These are phyloP conservation scores for Nephrocerus scutellatus DNA, from an alignment of 2,888 invertebrate species.

Conservation along the genomic window DNA sequence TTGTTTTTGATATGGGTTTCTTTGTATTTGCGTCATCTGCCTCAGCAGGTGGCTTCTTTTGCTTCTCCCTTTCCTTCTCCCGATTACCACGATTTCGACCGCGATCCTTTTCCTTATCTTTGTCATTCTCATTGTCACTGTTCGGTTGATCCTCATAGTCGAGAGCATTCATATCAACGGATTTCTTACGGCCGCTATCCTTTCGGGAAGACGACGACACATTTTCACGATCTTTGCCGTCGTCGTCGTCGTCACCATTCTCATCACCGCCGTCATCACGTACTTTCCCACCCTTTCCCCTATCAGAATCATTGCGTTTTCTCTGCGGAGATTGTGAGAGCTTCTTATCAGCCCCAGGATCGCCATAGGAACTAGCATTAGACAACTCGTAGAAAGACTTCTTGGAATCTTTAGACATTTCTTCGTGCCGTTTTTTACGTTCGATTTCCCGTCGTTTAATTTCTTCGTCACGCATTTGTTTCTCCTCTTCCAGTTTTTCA, in stretches of 20 bases:
- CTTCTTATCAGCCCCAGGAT: constrained; percentile 37
- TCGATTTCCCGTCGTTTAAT: constrained; percentile 52
- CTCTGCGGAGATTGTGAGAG: too few species aligned
- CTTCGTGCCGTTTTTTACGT: constrained; percentile 52
- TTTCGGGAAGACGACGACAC: too few species aligned
- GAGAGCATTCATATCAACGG: constrained; percentile 64
- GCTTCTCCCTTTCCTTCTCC: constrained; percentile 4
- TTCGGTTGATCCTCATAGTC: constrained; percentile 62
- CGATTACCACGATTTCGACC: constrained; percentile 1
- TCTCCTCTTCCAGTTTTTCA: constrained; percentile 66
- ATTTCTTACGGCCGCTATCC: constrained; percentile 42
- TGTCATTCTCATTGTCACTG: constrained; percentile 51
- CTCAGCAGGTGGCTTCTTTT: constrained; percentile 6
- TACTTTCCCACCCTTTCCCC: constrained; percentile 16
- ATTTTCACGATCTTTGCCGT: constrained; percentile 15
- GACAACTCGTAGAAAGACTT: constrained; percentile 47
- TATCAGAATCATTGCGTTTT: constrained; percentile 22
- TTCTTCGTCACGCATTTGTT: constrained; percentile 55
- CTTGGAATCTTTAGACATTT: constrained; percentile 47
- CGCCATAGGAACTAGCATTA: constrained; percentile 47
- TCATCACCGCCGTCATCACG: constrained; percentile 19
- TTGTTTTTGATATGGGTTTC: constrained; percentile 12
- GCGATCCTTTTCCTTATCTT: constrained; percentile 34
- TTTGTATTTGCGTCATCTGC: background rate
- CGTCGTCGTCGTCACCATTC: constrained; percentile 6